phyloP scores from a whole-genome alignment of 2,113 vertebrate species.

The Lichenostomus cassidix region DNA sequence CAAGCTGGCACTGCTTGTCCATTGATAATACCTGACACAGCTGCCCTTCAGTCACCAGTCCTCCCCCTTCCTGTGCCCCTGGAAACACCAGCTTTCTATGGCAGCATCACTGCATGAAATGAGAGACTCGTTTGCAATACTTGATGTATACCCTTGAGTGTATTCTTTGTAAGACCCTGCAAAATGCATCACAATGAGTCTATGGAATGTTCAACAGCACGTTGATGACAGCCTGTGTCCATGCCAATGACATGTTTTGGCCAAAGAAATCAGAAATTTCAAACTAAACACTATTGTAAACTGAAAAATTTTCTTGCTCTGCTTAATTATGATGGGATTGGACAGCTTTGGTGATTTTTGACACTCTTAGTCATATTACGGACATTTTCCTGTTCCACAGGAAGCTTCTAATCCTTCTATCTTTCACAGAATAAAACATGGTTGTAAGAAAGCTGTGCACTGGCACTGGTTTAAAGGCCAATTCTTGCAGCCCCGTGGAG shows the following conservation, averaged over 20 bases:
- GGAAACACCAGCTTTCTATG: not conserved
- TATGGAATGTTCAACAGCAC: not conserved
- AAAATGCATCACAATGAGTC: not conserved
- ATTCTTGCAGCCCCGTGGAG: not conserved
- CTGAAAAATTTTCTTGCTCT: not conserved
- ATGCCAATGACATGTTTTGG: not conserved
- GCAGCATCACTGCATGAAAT: not conserved
- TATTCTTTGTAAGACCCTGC: not conserved
- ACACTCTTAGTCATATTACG: not conserved
- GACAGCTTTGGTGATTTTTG: not conserved
- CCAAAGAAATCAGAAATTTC: not conserved
- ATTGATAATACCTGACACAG: not conserved
- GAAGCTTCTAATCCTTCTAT: not conserved
- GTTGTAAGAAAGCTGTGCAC: not conserved
- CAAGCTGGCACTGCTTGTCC: not conserved
- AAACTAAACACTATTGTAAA: not conserved
- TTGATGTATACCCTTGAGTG: accelerated
- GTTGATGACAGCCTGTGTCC: not conserved
- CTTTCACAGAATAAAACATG: not conserved
- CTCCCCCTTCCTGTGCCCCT: not conserved
- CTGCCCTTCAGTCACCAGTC: not conserved
- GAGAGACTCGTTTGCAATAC: accelerated
- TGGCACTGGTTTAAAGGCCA: not conserved
- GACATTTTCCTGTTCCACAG: not conserved
- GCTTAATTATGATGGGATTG: not conserved